phyloP scores from a whole-genome alignment of 2,113 vertebrate genomes.

The Cheilinus undulatus region DNA sequence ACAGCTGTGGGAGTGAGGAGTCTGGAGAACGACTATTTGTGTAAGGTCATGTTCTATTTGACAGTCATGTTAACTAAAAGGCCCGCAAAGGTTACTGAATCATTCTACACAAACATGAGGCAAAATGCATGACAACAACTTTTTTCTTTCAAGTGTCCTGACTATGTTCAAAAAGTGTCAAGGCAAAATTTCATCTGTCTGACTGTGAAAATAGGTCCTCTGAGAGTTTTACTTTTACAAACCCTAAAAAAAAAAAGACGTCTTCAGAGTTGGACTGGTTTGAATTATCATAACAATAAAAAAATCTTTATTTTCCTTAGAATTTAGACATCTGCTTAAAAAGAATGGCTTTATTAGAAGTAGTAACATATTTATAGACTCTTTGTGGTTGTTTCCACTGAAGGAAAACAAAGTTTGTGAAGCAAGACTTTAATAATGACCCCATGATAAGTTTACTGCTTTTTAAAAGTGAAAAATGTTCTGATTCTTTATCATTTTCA shows the following conservation, averaged over 20 bases:
- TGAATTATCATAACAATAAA: constrained; percentile 7
- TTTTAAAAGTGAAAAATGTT: background rate
- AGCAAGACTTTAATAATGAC: background rate
- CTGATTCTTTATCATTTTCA: constrained; percentile 3
- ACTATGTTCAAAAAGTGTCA: background rate
- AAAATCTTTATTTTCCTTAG: background rate
- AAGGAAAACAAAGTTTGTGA: background rate
- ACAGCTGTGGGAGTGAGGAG: background rate
- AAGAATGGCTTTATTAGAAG: background rate
- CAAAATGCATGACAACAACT: background rate
- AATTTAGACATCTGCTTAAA: background rate
- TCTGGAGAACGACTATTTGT: constrained; percentile 19
- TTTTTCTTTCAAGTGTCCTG: background rate
- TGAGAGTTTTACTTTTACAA: background rate
- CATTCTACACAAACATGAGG: constrained; percentile 3
- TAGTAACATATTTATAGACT: background rate
- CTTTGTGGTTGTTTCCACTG: background rate
- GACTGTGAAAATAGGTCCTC: no score
- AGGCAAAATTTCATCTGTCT: background rate
- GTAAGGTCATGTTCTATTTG: constrained; percentile 1
- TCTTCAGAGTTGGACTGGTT: constrained; percentile 1
- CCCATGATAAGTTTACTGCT: background rate
- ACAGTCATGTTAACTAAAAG: background rate
- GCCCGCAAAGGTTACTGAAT: constrained; percentile 11
- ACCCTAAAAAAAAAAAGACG: background rate